Evolutionary conservation across 2,797 vertebrate genomes (phyloP).

Genomic region (Acanthornis magna): DNA sequence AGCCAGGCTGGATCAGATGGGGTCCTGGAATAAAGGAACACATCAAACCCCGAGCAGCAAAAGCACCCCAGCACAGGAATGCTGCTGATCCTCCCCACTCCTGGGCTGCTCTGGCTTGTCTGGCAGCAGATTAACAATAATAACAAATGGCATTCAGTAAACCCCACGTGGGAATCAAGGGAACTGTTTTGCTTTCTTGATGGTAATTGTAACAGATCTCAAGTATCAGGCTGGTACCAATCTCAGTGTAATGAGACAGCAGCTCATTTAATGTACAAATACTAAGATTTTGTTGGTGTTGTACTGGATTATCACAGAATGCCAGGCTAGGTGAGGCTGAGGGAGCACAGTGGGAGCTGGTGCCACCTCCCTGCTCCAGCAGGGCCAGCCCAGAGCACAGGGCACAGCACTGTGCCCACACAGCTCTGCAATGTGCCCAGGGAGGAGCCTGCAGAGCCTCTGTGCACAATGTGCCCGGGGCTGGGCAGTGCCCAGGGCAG

Average conservation of each 20-base stretch:
- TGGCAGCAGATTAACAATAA: neutral
- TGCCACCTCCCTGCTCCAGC: neutral
- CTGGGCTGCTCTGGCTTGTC: neutral
- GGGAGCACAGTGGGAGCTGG: rapidly evolving
- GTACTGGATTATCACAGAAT: neutral
- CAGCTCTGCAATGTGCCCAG: too few species aligned
- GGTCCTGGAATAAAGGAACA: neutral
- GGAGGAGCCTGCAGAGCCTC: too few species aligned
- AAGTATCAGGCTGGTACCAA: neutral
- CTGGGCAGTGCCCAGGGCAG: too few species aligned
- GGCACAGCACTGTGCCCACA: too few species aligned
- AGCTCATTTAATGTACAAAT: neutral
- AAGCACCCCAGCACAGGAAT: neutral
- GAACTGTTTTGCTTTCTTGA: neutral
- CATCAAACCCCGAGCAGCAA: neutral
- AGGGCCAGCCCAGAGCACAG: neutral
- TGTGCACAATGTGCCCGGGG: too few species aligned
- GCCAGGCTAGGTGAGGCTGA: rapidly evolving
- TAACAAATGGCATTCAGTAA: neutral
- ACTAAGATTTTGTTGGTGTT: neutral
- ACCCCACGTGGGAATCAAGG: neutral
- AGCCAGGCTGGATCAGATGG: neutral
- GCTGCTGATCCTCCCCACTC: neutral
- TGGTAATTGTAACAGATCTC: neutral
- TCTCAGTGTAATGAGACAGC: neutral